Evolutionary conservation across 1,140 invertebrate species (phyloP).

Genomic region (Ylistrum balloti): DNA sequence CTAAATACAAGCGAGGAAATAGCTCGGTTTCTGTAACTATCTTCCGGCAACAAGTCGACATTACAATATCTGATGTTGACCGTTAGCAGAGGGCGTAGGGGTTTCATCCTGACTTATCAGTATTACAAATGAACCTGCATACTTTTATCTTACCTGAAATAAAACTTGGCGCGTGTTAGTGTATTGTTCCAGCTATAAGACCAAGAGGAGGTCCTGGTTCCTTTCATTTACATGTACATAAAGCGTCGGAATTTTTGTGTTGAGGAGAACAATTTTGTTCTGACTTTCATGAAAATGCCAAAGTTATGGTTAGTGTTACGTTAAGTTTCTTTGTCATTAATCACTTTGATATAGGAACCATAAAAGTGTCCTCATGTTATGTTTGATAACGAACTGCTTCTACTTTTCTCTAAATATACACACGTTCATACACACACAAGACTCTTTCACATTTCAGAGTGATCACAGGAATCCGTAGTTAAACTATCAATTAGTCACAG

Average conservation of each 20-base stretch:
- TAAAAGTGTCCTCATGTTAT: too few species aligned
- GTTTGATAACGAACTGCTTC: too few species aligned
- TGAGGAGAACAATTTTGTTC: neutral
- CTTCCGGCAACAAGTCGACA: neutral
- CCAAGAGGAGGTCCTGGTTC: neutral
- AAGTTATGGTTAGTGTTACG: neutral
- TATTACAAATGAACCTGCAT: neutral
- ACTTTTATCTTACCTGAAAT: constrained; percentile 1
- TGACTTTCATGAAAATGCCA: neutral
- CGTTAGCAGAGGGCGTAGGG: neutral
- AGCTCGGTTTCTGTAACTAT: neutral
- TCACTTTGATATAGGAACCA: too few species aligned
- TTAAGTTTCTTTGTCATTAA: too few species aligned
- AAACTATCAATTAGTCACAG: too few species aligned
- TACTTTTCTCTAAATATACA: too few species aligned
- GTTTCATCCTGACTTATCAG: neutral
- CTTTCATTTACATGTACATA: neutral
- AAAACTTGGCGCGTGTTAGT: neutral
- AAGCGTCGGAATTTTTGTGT: neutral
- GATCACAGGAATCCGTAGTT: too few species aligned
- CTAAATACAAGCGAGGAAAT: neutral
- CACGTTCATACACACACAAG: too few species aligned
- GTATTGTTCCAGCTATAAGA: neutral
- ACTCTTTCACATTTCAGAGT: too few species aligned
- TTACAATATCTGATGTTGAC: neutral